Evolutionary conservation across 2,113 vertebrate species (phyloP).

Genomic region (Burhinus oedicnemus): DNA sequence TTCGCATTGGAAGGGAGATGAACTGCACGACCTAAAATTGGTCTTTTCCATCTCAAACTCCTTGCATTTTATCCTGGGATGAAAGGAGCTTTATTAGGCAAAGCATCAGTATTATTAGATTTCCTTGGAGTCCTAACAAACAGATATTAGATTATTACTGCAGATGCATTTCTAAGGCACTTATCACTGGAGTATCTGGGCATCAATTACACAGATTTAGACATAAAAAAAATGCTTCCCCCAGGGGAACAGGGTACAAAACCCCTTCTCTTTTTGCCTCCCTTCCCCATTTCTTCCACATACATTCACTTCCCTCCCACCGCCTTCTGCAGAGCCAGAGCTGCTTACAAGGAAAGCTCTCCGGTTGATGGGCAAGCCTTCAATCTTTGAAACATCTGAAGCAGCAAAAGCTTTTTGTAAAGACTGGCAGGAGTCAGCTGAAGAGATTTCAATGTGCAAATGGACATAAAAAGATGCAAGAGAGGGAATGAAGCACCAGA

Average conservation of each 20-base stretch:
- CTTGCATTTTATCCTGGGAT: slow-evolving; percentile 66
- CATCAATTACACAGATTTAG: slow-evolving; percentile 70
- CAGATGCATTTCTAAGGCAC: slow-evolving; percentile 67
- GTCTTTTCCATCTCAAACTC: slow-evolving; percentile 54
- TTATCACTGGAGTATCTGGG: slow-evolving; percentile 61
- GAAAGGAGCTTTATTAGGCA: slow-evolving; percentile 73
- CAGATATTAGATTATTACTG: slow-evolving; percentile 72
- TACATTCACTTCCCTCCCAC: background rate
- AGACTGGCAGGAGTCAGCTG: slow-evolving; percentile 51
- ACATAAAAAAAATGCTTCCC: slow-evolving; percentile 28
- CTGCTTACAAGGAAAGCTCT: slow-evolving; percentile 46
- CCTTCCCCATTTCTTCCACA: background rate
- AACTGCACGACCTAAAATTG: slow-evolving; percentile 34
- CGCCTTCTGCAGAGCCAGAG: background rate
- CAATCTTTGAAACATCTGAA: slow-evolving; percentile 57
- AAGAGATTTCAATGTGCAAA: slow-evolving; percentile 70
- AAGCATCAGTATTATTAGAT: slow-evolving; percentile 68
- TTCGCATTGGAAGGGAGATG: slow-evolving; percentile 15
- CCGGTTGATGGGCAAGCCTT: slow-evolving; percentile 16
- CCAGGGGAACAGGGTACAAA: slow-evolving; percentile 35
- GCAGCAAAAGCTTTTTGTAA: slow-evolving; percentile 56
- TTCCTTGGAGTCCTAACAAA: slow-evolving; percentile 71
- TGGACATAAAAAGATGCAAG: slow-evolving; percentile 63
- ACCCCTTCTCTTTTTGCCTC: slow-evolving; percentile 9
- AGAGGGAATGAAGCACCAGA: background rate